A percentile compares a stretch with the other conserved stretches of the same genome.
Evolutionary conservation across 2,113 vertebrate species (phyloP).

Genomic region (Atherinomorus stipes): DNA sequence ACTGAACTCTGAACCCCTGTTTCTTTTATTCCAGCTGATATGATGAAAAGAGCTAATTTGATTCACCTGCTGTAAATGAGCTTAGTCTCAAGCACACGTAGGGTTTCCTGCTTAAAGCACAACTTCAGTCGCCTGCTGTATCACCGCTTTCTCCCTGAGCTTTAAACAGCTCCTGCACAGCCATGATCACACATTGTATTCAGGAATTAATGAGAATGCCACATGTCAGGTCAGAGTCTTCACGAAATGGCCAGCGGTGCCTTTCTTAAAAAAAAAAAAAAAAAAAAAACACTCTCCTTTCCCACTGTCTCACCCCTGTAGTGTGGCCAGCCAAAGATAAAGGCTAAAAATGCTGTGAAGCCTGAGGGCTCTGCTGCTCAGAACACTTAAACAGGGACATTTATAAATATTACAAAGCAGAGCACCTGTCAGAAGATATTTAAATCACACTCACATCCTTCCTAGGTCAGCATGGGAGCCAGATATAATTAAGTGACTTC

Average conservation of each 20-base stretch:
- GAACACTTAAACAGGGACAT: constrained; percentile 75
- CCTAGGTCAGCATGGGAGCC: constrained; percentile 57
- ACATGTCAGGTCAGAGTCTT: constrained; percentile 60
- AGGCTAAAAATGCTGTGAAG: constrained; percentile 46
- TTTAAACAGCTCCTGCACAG: background rate
- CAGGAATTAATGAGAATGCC: constrained; percentile 32
- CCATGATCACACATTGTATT: constrained; percentile 25
- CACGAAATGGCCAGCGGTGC: constrained; percentile 46
- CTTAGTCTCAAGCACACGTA: background rate
- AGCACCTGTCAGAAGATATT: constrained; percentile 74
- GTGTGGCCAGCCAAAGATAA: constrained; percentile 55
- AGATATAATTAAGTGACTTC: constrained; percentile 47
- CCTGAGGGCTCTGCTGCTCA: constrained; percentile 59
- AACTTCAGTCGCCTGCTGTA: background rate
- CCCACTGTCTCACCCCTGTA: constrained; percentile 32
- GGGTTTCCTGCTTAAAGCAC: background rate
- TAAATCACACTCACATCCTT: constrained; percentile 64
- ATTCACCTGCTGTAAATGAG: background rate
- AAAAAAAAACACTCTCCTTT: too few species aligned
- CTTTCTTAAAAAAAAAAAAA: too few species aligned
- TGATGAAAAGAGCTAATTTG: background rate
- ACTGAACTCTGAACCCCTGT: background rate
- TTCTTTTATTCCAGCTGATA: background rate
- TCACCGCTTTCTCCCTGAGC: constrained; percentile 20
- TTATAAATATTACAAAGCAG: constrained; percentile 80